These are phyloP conservation scores for Eulimnadia texana DNA, from an alignment of 1,140 invertebrate species.

Conservation along the genomic window DNA sequence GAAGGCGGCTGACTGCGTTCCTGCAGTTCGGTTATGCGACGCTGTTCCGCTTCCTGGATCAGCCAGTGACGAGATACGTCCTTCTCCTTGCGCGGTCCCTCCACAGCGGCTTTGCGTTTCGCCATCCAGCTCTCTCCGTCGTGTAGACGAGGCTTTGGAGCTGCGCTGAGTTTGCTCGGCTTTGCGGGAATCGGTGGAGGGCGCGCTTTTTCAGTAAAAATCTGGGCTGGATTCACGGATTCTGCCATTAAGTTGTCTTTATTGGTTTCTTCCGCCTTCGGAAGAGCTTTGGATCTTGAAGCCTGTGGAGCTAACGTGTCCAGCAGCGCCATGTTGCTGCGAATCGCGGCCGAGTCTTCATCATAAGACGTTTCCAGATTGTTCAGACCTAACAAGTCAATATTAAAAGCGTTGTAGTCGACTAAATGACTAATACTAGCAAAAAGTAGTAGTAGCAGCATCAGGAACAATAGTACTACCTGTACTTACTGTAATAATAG, in stretches of 20 bases:
- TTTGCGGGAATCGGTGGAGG: constrained; percentile 36
- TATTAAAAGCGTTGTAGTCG: too few species aligned
- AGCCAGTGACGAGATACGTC: constrained; percentile 15
- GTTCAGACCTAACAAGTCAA: constrained; percentile 9
- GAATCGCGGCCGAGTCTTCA: constrained; percentile 29
- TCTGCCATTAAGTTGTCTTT: too few species aligned
- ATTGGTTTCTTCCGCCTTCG: too few species aligned
- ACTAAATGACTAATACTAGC: too few species aligned
- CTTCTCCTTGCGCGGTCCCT: neutral
- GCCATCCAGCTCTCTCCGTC: constrained; percentile 48
- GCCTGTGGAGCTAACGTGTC: constrained; percentile 21
- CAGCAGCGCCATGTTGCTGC: constrained; percentile 26
- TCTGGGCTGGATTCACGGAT: constrained; percentile 33
- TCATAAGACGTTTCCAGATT: constrained; percentile 26
- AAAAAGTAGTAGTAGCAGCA: too few species aligned
- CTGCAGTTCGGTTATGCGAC: constrained; percentile 57
- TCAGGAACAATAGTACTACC: too few species aligned
- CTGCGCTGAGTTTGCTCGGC: constrained; percentile 57
- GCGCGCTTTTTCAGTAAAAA: constrained; percentile 39
- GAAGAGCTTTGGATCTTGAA: too few species aligned
- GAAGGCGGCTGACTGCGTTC: constrained; percentile 30
- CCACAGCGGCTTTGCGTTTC: constrained; percentile 27
- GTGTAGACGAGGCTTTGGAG: constrained; percentile 52
- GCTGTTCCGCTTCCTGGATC: constrained; percentile 73
- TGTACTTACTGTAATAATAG: too few species aligned